phyloP scores from a whole-genome alignment of 1,140 invertebrate genomes.

The Leptoteleia sp. region DNA sequence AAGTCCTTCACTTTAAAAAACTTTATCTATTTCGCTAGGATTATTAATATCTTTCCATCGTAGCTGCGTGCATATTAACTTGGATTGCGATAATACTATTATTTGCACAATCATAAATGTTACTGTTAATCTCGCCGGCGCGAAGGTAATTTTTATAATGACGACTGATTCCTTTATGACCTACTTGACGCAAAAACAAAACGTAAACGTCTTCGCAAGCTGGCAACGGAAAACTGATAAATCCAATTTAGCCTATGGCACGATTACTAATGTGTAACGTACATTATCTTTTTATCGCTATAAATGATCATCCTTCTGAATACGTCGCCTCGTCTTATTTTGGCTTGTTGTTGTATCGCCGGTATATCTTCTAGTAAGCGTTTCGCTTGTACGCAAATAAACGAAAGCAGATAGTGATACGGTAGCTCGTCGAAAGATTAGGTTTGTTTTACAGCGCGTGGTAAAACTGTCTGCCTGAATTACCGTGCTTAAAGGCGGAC shows the following conservation, averaged over 20 bases:
- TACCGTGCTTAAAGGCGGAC: slow-evolving; percentile 72
- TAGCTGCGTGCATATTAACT: too few species aligned
- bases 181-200: slow-evolving; percentile 9
- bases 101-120: slow-evolving; percentile 1
- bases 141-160: slow-evolving; percentile 6
- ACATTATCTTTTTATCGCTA: slow-evolving; percentile 53
- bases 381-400: slow-evolving; percentile 66
- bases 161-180: slow-evolving; percentile 19
- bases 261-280: slow-evolving; percentile 38
- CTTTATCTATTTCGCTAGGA: too few species aligned
- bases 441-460: slow-evolving; percentile 80
- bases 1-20: too few species aligned
- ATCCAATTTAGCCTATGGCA: slow-evolving; percentile 5
- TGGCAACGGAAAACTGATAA: slow-evolving; percentile 34
- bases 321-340: slow-evolving; percentile 44
- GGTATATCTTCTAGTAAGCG: slow-evolving; percentile 53
- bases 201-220: slow-evolving; percentile 3
- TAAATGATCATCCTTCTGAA: slow-evolving; percentile 58
- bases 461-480: slow-evolving; percentile 78
- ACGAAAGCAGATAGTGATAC: slow-evolving; percentile 74
- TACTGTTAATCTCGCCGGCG: not conserved
- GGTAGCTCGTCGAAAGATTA: slow-evolving; percentile 79
- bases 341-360: slow-evolving; percentile 42
- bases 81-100: not conserved
- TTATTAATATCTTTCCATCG: too few species aligned